These are phyloP conservation scores for Callinectes sapidus DNA, from an alignment of 2,888 invertebrate genomes.

Conservation along the genomic window DNA sequence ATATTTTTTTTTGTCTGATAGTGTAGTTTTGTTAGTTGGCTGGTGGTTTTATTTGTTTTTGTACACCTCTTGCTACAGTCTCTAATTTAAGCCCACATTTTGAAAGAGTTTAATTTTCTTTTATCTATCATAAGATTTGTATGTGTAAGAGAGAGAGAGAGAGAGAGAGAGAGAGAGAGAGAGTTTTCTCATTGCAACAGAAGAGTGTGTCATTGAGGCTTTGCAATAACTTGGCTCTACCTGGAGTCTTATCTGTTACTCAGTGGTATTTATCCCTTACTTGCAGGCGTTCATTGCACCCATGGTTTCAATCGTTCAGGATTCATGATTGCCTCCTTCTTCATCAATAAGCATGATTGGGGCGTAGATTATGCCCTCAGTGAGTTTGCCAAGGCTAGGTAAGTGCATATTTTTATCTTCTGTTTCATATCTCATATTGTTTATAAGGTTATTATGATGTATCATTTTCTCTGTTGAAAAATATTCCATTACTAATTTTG, in stretches of 20 bases:
- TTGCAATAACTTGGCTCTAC: too few species aligned
- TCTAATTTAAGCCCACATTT: too few species aligned
- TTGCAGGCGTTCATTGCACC: conserved; percentile 90
- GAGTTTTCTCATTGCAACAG: not conserved
- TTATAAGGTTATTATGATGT: conserved; percentile 13
- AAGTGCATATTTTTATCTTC: conserved; percentile 54
- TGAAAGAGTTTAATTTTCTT: too few species aligned
- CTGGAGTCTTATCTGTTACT: not conserved
- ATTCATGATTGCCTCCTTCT: conserved; percentile 92
- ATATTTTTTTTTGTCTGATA: not conserved
- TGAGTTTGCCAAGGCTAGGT: conserved; percentile 85
- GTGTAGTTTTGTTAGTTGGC: not conserved
- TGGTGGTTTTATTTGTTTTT: too few species aligned
- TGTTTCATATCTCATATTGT: not conserved
- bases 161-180: too few species aligned
- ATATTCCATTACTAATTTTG: too few species aligned
- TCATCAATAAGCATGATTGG: conserved; percentile 89
- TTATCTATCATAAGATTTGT: not conserved
- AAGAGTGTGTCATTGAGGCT: not conserved
- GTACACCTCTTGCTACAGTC: too few species aligned
- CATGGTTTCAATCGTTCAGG: conserved; percentile 99
- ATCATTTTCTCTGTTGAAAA: not conserved
- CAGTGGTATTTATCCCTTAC: conserved; percentile 58
- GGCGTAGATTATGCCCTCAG: conserved; percentile 89
- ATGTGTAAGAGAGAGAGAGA: not conserved